Percentiles rank a stretch among this genome's conserved stretches.
Conservation (phyloP, 2,113 vertebrate species). For the Labrus mixtus region DNA sequence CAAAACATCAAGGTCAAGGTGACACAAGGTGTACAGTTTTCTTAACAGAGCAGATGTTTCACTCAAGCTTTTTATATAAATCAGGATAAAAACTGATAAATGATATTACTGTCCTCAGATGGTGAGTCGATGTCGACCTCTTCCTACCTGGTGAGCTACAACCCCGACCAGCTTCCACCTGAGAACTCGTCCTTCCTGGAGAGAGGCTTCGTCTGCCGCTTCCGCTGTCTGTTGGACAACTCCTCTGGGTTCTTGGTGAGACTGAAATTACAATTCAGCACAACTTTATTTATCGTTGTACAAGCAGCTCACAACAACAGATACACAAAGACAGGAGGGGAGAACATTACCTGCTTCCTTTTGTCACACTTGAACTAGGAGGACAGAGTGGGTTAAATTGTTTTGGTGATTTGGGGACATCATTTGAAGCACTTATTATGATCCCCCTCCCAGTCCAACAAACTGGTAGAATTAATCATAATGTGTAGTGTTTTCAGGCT, state of each 20-base stretch:
- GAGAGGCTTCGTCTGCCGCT: constrained; percentile 85
- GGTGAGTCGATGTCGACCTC: constrained; percentile 6
- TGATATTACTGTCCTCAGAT: constrained; percentile 24
- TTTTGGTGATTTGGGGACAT: too few species aligned
- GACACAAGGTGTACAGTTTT: neutral
- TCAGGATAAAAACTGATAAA: neutral
- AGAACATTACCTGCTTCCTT: neutral
- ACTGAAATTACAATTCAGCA: neutral
- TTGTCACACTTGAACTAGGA: neutral
- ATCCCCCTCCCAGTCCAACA: neutral
- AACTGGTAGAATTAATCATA: neutral
- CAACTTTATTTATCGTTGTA: neutral
- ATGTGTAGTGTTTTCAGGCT: constrained; percentile 2
- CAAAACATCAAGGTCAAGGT: neutral
- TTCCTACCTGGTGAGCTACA: constrained; percentile 53
- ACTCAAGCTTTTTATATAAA: neutral
- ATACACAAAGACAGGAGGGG: neutral
- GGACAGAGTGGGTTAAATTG: too few species aligned
- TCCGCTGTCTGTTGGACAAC: constrained; percentile 87
- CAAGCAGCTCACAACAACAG: neutral
- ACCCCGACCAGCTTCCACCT: constrained; percentile 77
- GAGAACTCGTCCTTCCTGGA: constrained; percentile 88
- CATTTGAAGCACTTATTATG: too few species aligned
- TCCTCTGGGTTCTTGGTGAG: constrained; percentile 85
- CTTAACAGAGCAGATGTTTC: too few species aligned